Base-by-base conservation (phyloP, 1,140 invertebrate species). In the Lordiphosa stackelbergi region DNA sequence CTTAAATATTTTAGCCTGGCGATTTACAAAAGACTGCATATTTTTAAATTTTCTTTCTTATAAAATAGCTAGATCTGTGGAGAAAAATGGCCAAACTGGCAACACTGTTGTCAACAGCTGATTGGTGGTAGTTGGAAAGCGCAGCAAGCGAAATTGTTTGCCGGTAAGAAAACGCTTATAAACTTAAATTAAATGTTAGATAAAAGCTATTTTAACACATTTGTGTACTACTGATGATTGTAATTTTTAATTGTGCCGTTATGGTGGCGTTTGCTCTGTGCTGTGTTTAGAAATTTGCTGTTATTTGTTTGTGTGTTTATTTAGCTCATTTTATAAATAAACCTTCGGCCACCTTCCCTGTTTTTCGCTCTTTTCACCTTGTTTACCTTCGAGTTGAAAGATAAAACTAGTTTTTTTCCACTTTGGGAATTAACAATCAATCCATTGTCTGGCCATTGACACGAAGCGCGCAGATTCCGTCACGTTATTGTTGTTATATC, bases 321-420 rank as follows among this genome's bases (percentile, higher is more conserved):
- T 13, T n/a, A 16, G 60, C 63, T 66, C 11, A 35, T 35, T 61
- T 45, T 66, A 66, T 43, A 65, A 66, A 66, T 66, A 66, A 65
- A 63, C 51, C 49, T 55, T 37, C 42, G 8, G 11, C 22, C 49
- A 1, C 37, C 24, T 55, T 2, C 37, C 34, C 37, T 41, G 58
- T 64, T 38, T 35, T 37, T 47, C 28, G 13, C 10, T 34, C 31
- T 38, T 16, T 10, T 22, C 19, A n/a, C 3, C 19, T 49, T 54
- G 28, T 66, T 66, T 49, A 56, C 13, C 13, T 43, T 48, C 24
- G 2, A 41, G 45, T 51, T 49, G 36, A 5, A 31, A 28, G 37
- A n/a, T 2, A 47, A 69, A 77, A 78, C 73, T 78, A 64, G 73
- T 78, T 78, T 77, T 60, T 46, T 54, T 19, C 54, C 28, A 31